A percentile compares a stretch with the other conserved stretches of the same genome.
These are phyloP conservation scores for Rhingia campestris DNA, from an alignment of 2,888 invertebrate genomes.

Conservation along the genomic window DNA sequence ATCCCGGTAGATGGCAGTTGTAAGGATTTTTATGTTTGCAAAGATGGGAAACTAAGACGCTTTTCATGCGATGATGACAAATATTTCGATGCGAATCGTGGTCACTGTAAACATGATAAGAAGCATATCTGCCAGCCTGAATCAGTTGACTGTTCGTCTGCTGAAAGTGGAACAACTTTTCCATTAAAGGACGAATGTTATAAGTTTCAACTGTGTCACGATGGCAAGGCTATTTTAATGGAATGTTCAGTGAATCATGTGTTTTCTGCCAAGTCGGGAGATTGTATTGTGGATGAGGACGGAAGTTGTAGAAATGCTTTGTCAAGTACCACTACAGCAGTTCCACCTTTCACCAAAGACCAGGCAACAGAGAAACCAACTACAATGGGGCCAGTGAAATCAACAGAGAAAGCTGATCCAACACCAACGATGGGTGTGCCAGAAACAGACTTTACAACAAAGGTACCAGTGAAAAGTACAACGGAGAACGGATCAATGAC, in stretches of 20 bases:
- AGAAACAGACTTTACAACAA: too few species aligned
- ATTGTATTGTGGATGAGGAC: conserved; percentile 75
- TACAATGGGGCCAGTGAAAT: too few species aligned
- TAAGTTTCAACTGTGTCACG: conserved; percentile 75
- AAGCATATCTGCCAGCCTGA: background rate
- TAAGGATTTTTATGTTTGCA: conserved; percentile 66
- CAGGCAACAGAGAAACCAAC: too few species aligned
- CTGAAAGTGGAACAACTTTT: conserved; percentile 22
- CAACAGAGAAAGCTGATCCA: too few species aligned
- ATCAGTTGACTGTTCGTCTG: background rate
- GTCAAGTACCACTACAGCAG: background rate
- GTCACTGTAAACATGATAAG: background rate
- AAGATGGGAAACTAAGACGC: conserved; percentile 51
- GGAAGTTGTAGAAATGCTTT: conserved; percentile 65
- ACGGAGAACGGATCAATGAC: too few species aligned
- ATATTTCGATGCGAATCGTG: conserved; percentile 72
- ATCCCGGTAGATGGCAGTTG: conserved; percentile 52
- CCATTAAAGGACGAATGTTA: conserved; percentile 75
- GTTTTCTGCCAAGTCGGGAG: conserved; percentile 64
- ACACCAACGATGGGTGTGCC: too few species aligned
- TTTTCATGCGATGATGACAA: conserved; percentile 68
- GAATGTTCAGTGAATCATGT: conserved; percentile 75
- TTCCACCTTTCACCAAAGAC: background rate
- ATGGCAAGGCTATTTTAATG: conserved; percentile 68
- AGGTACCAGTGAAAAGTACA: too few species aligned